These are phyloP conservation scores for Galendromus occidentalis DNA, from an alignment of 1,140 invertebrate species.

Conservation along the genomic window DNA sequence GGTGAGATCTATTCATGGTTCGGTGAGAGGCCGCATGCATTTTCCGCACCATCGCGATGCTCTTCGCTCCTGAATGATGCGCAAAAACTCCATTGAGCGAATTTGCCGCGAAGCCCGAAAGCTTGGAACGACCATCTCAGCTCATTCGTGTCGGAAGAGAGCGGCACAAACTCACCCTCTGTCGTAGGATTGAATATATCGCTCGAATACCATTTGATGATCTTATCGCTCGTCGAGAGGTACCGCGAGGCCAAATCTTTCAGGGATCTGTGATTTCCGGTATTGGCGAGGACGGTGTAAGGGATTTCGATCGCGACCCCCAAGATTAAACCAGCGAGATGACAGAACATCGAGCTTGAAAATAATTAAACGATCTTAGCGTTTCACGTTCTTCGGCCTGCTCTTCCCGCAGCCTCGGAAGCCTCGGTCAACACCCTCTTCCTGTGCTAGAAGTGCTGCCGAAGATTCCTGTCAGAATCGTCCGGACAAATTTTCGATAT, in stretches of 20 bases:
- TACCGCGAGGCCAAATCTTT: background rate
- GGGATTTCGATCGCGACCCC: background rate
- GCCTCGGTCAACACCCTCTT: too few relatives aligned
- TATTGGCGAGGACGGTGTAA: background rate
- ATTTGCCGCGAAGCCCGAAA: too few relatives aligned
- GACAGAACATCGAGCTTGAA: background rate
- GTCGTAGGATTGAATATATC: background rate
- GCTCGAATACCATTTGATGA: background rate
- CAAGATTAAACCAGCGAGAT: background rate
- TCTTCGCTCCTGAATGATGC: background rate
- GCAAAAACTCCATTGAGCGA: too few relatives aligned
- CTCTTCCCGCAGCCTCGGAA: too few relatives aligned
- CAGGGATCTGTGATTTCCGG: background rate
- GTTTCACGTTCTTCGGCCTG: too few relatives aligned
- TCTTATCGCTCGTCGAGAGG: background rate
- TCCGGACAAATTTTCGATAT: background rate
- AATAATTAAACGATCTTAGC: background rate
- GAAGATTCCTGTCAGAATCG: too few relatives aligned
- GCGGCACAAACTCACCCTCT: background rate
- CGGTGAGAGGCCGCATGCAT: background rate
- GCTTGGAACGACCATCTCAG: too few relatives aligned
- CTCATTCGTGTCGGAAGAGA: too few relatives aligned
- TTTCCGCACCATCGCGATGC: background rate
- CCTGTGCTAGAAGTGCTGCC: too few relatives aligned
- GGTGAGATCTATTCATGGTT: conserved; percentile 19